These are phyloP conservation scores for Enteromius anoplus DNA, from an alignment of 2,797 vertebrate genomes.

Conservation along the genomic window DNA sequence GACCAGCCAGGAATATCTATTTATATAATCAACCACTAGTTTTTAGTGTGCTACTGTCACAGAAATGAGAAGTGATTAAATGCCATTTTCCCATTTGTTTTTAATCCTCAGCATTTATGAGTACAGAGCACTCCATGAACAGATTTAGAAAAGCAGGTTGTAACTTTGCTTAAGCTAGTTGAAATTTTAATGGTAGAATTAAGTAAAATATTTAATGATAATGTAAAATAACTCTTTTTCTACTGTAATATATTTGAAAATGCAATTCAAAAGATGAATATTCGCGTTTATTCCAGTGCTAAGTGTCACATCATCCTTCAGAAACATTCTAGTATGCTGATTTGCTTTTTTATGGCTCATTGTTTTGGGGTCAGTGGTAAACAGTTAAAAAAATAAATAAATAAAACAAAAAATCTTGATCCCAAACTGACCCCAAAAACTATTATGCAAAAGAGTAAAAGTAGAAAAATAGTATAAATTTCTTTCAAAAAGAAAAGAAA, in stretches of 20 bases:
- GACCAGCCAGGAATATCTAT: background rate
- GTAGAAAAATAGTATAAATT: too few species aligned
- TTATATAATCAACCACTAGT: conserved; percentile 22
- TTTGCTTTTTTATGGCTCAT: background rate
- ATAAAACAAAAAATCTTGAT: too few species aligned
- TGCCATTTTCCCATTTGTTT: background rate
- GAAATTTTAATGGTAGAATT: background rate
- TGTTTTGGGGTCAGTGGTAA: too few species aligned
- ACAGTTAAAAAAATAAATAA: too few species aligned
- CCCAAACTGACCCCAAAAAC: too few species aligned
- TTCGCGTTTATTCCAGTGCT: background rate
- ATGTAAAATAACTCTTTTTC: background rate
- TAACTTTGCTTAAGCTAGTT: background rate
- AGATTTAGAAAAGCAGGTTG: background rate
- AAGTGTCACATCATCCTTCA: background rate
- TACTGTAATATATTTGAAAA: background rate
- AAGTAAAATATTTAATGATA: background rate
- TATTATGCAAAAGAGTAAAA: background rate
- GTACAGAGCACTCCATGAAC: background rate
- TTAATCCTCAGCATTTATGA: background rate
- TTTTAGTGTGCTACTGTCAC: background rate
- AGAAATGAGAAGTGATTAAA: conserved; percentile 12
- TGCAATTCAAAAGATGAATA: background rate
- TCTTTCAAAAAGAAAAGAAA: too few species aligned
- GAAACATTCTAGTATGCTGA: background rate